phyloP scores from a whole-genome alignment of 53 echinoderm and acorn worm genomes.

The Echinarachnius parma region DNA sequence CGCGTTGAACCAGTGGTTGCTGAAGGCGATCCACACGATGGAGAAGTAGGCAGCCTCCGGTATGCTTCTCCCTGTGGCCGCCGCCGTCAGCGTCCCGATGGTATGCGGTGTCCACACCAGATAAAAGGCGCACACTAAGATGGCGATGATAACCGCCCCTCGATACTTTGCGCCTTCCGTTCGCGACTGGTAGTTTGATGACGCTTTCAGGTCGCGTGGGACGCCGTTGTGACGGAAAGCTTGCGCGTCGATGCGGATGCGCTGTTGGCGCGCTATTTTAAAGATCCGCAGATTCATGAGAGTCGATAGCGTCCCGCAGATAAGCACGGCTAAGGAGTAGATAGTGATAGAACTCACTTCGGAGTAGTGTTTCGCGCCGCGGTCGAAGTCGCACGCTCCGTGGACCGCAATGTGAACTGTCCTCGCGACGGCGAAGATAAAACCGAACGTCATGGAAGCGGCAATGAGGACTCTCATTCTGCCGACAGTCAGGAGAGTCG shows the following conservation, averaged over 20 bases:
- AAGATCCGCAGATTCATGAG: constrained; percentile 11
- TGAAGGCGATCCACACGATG: constrained; percentile 35
- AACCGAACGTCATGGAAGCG: constrained; percentile 13
- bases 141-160: constrained; percentile 15
- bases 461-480: constrained; percentile 5
- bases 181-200: not conserved
- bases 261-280: constrained; percentile 14
- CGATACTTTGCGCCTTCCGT: constrained; percentile 4
- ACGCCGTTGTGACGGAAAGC: not conserved
- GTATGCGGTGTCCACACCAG: constrained; percentile 38
- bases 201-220: no score
- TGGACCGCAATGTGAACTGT: constrained; percentile 24
- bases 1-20: constrained; percentile 39
- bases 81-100: constrained; percentile 7
- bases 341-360: constrained; percentile 1
- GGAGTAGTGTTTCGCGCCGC: constrained; percentile 14
- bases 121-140: constrained; percentile 25
- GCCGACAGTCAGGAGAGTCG: not conserved
- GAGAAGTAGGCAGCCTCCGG: constrained; percentile 36
- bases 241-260: constrained; percentile 15
- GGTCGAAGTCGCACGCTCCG: constrained; percentile 34
- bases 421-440: constrained; percentile 5
- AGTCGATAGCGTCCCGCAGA: constrained; percentile 14
- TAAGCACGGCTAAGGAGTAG: constrained; percentile 9
- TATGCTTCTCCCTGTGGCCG: constrained; percentile 8